Evolutionary conservation across 2,113 vertebrate species (phyloP), one percentile per base, ranked within the genome.

Genomic region (Erpornis zantholeuca): DNA sequence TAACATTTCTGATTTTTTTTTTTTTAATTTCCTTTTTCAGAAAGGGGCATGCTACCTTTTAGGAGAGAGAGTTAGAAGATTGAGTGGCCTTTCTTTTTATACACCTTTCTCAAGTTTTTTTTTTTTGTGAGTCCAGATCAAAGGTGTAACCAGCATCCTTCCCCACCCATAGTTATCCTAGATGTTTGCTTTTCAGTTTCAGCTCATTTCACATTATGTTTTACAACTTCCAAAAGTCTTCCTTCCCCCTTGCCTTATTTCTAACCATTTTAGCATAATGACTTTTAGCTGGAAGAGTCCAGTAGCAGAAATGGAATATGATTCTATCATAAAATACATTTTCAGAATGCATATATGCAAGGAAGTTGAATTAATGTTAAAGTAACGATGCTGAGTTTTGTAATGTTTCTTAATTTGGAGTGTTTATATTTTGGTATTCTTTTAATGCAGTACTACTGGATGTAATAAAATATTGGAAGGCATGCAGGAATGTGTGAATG

Each of bases 341-440:
- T 87, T 50, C 7, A 38, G 15, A 68, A 56, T 11, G 7, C 4
- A 59, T 36, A 27, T 45, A 22, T 27, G 7, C 15, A 71, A 82
- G 18, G 40, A 42, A 54, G 7, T 21, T 79, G 5, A 85, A 54
- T 40, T 54, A 40, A 50, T 6, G 15, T 44, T 56, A 54, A 65
- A 68, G 0, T 3, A 70, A 3, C 0, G 15, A 44, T 25, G 6
- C 1, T 57, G 3, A 0, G 2, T 7, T 18, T 61, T 64, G 44
- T 5, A 6, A 28, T 35, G 1, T 35, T 40, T 65, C 27, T 7
- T 66, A 54, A 52, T 81, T 71, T 52, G 10, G 5, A 44, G 1
- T 56, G 20, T 11, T 73, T 33, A 27, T 36, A 64, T 36, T 79
- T 76, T 64, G 1, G 1, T 52, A 19, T 35, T 69, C 5, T 86